Evolutionary conservation across 2,113 vertebrate species (phyloP), one percentile per base, ranked within the genome.

Genomic region (Pelodiscus sinensis): DNA sequence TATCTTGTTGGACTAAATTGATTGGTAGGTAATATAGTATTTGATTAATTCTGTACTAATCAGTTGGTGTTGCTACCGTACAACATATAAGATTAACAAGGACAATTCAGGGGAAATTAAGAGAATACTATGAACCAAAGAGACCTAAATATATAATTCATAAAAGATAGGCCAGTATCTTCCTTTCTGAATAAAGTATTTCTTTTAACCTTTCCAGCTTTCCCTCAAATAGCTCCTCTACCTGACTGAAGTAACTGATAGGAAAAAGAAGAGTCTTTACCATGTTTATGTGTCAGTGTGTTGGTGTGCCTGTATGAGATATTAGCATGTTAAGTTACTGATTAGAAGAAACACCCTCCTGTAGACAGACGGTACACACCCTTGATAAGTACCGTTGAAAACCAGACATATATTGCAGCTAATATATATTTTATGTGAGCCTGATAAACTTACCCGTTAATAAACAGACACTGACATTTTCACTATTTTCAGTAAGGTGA

Each of bases 331-430:
- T 96, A 97, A 96, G 96, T 73, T 62, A 73, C 86, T 52, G 98
- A 98, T 98, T 98, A 98, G 95, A 94, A 93, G 93, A 92, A 97
- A 93, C 94, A 96, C 90, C 97, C 96, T 95, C 81, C 71, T 93
- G 79, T 88, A 94, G 97, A 96, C 97, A 97, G 97, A 93, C 91
- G 57, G 27, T 38, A 97, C 96, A 96, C 97, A 95, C 97, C 97
- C 97, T 90, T 10, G 94, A 97, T 96, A 95, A 97, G 92, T 94
- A 88, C 92, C 2, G 95, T 91, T 88, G 81, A 90, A 96, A 98
- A 94, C 82, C 85, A 89, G 87, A 96, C 97, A 94, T 81, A 90
- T 29, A 89, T 89, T 86, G 89, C 1, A 0, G 75, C 88, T 81
- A 7, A 1, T 50, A 38, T 13, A 14, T 2, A 12, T 91, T 11